Conservation (phyloP, 1,140 invertebrate species). For the Mactra quadrangularis region DNA sequence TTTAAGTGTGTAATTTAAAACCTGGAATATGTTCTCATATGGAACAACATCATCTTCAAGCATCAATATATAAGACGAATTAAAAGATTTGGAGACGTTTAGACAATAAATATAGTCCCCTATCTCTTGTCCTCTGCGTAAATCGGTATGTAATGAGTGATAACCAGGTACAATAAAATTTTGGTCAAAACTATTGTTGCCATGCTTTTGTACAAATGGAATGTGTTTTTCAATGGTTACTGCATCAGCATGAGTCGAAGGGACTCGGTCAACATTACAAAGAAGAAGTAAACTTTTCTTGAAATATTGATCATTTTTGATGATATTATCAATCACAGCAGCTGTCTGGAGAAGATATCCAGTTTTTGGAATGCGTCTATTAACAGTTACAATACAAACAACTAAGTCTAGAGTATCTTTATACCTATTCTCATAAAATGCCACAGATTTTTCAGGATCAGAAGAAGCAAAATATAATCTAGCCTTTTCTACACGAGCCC, state of each 20-base stretch:
- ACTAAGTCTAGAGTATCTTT: neutral
- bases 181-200: conserved; percentile 38
- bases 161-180: neutral
- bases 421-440: neutral
- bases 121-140: conserved; percentile 31
- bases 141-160: neutral
- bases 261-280: conserved; percentile 65
- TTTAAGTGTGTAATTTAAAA: conserved; percentile 55
- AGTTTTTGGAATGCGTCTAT: neutral
- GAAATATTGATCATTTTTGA: conserved; percentile 57
- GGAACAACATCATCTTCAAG: conserved; percentile 70
- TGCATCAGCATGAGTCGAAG: conserved; percentile 60
- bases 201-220: conserved; percentile 62
- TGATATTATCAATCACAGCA: conserved; percentile 47
- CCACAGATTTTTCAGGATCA: neutral
- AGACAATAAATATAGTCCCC: conserved; percentile 68
- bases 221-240: conserved; percentile 48
- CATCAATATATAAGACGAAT: conserved; percentile 60
- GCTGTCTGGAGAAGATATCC: conserved; percentile 62
- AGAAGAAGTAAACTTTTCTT: conserved; percentile 52
- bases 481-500: conserved; percentile 7
- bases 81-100: conserved; percentile 44
- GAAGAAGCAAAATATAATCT: conserved; percentile 1
- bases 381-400: conserved; percentile 42
- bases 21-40: conserved; percentile 48